Conservation (phyloP, 2,113 vertebrate genomes). For the Heterotis niloticus region DNA sequence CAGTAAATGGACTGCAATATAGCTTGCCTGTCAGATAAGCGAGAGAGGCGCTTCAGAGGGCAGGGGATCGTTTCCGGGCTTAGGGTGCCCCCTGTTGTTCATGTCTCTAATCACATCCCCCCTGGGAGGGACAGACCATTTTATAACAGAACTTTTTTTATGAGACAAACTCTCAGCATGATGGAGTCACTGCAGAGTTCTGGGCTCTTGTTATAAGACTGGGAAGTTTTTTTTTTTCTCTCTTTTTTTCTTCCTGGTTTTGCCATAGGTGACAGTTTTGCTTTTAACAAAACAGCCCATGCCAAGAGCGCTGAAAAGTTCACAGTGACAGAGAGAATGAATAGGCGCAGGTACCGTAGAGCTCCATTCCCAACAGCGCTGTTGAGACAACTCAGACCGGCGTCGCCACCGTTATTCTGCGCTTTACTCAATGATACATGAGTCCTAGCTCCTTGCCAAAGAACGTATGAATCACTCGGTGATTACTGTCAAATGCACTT, state of each 20-base stretch:
- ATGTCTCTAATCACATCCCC: not conserved
- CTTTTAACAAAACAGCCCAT: not conserved
- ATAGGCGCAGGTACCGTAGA: not conserved
- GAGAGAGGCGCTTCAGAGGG: not conserved
- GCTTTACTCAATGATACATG: not conserved
- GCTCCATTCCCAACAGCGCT: not conserved
- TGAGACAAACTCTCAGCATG: not conserved
- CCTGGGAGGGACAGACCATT: not conserved
- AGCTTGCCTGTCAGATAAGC: constrained; percentile 12
- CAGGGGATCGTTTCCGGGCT: not conserved
- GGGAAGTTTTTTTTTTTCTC: not conserved
- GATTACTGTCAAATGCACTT: constrained; percentile 6
- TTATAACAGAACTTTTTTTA: not conserved
- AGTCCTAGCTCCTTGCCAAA: not conserved
- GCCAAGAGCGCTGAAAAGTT: not conserved
- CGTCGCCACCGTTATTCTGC: not conserved
- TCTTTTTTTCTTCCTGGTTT: not conserved
- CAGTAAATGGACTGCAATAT: constrained; percentile 18
- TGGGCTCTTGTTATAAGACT: not conserved
- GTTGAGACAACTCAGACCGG: too few species aligned
- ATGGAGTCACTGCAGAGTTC: not conserved
- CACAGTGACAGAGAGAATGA: not conserved
- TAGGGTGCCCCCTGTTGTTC: constrained; percentile 16
- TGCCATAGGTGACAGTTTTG: not conserved
- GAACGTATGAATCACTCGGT: constrained; percentile 2